These are phyloP conservation scores for Euwallacea fornicatus DNA, from an alignment of 1,140 invertebrate species.

Conservation along the genomic window DNA sequence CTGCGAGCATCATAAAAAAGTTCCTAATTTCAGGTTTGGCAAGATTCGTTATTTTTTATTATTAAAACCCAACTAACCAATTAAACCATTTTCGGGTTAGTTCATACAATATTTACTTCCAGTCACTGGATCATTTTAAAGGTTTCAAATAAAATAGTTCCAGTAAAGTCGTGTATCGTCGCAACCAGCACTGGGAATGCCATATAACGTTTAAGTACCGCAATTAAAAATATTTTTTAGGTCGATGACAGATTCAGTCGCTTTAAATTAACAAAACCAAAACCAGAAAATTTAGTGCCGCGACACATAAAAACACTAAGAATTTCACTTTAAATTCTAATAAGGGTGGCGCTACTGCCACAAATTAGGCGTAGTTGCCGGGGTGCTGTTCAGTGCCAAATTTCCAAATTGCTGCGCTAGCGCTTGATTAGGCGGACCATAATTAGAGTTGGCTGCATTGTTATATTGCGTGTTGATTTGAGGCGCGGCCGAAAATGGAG, in stretches of 20 bases:
- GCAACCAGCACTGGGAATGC: too few species aligned
- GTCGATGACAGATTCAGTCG: too few species aligned
- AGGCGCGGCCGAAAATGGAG: not conserved
- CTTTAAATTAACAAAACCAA: too few species aligned
- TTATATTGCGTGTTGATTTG: conserved; percentile 10
- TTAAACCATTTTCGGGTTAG: not conserved
- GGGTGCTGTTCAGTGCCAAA: conserved; percentile 44
- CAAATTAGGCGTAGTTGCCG: conserved; percentile 43
- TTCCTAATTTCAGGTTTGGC: conserved; percentile 11
- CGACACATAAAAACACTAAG: too few species aligned
- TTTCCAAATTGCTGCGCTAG: conserved; percentile 51
- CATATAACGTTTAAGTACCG: too few species aligned
- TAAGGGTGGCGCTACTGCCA: conserved; percentile 44
- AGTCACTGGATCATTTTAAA: too few species aligned
- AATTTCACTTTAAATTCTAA: too few species aligned
- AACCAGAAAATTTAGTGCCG: too few species aligned
- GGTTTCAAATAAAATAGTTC: too few species aligned
- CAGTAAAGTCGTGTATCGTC: too few species aligned
- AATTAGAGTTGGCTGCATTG: not conserved
- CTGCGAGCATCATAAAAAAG: not conserved
- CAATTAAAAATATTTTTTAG: too few species aligned
- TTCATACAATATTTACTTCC: too few species aligned
- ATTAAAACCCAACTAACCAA: not conserved
- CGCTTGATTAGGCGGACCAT: conserved; percentile 19
- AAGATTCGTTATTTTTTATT: conserved; percentile 9